These are phyloP conservation scores for Labroides dimidiatus DNA, from an alignment of 2,797 vertebrate genomes.

Conservation along the genomic window DNA sequence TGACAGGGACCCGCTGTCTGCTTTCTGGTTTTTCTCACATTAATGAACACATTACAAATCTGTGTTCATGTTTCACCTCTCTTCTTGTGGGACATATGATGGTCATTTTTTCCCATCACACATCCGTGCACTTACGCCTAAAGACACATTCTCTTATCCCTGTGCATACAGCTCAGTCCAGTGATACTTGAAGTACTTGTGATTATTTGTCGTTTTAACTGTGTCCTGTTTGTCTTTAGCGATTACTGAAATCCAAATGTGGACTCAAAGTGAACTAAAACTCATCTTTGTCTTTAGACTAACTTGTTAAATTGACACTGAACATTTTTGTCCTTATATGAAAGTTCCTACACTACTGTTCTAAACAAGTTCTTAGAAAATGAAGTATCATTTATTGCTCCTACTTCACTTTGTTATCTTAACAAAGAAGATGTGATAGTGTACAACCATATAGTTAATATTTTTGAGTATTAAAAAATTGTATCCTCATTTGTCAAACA, in stretches of 20 bases:
- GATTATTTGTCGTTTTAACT: neutral
- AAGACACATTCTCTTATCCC: neutral
- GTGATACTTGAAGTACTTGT: neutral
- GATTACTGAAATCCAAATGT: neutral
- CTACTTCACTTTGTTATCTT: too few relatives aligned
- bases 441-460: neutral
- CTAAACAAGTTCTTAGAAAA: too few relatives aligned
- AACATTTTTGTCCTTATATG: too few relatives aligned
- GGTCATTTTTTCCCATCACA: conserved; percentile 14
- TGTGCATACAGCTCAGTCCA: conserved; percentile 1
- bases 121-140: conserved; percentile 5
- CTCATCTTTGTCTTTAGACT: neutral
- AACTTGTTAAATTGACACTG: too few relatives aligned
- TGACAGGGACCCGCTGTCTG: conserved; percentile 60
- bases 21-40: conserved; percentile 52
- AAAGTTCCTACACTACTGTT: neutral
- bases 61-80: neutral
- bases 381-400: too few relatives aligned
- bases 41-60: conserved; percentile 33
- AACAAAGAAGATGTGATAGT: neutral
- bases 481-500: neutral
- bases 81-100: conserved; percentile 12
- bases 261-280: neutral
- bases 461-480: neutral
- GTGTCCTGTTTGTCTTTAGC: neutral